Percentiles rank a stretch among this genome's conserved stretches.
Evolutionary conservation across 2,888 invertebrate species (phyloP).

Genomic region (Orthosia cruda): DNA sequence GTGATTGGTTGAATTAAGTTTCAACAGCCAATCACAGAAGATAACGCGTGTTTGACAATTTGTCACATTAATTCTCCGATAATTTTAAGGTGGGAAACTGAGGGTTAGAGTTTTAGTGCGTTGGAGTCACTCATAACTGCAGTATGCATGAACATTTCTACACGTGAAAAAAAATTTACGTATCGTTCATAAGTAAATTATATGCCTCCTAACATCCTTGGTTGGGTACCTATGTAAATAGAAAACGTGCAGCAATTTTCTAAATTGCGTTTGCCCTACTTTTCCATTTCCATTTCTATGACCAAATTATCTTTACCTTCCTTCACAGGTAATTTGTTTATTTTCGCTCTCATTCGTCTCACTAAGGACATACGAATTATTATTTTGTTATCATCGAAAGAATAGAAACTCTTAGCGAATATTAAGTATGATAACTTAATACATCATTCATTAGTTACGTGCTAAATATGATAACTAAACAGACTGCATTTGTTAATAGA

Average conservation of each 20-base stretch:
- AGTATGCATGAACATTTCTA: too few species aligned
- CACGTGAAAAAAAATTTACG: too few species aligned
- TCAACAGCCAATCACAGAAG: too few species aligned
- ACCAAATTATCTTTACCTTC: not conserved
- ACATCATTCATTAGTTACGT: not conserved
- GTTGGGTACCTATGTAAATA: not conserved
- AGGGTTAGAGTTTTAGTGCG: too few species aligned
- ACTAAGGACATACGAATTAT: not conserved
- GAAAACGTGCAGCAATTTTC: slow-evolving; percentile 5
- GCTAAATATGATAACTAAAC: slow-evolving; percentile 15
- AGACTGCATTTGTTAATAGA: slow-evolving; percentile 24
- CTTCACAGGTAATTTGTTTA: not conserved
- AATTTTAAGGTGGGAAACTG: too few species aligned
- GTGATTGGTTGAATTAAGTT: too few species aligned
- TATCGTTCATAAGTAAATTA: not conserved
- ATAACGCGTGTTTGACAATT: too few species aligned
- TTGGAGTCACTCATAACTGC: too few species aligned
- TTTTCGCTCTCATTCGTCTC: not conserved
- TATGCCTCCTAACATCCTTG: not conserved
- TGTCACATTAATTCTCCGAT: too few species aligned
- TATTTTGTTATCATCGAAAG: not conserved
- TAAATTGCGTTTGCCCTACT: slow-evolving; percentile 3
- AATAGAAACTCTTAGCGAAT: not conserved
- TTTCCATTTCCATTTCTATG: not conserved
- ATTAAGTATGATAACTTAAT: not conserved